Percentiles rank a stretch among this genome's conserved stretches.
Evolutionary conservation across 2,888 invertebrate species (phyloP).

Genomic region (Drosophila flavopinicola): DNA sequence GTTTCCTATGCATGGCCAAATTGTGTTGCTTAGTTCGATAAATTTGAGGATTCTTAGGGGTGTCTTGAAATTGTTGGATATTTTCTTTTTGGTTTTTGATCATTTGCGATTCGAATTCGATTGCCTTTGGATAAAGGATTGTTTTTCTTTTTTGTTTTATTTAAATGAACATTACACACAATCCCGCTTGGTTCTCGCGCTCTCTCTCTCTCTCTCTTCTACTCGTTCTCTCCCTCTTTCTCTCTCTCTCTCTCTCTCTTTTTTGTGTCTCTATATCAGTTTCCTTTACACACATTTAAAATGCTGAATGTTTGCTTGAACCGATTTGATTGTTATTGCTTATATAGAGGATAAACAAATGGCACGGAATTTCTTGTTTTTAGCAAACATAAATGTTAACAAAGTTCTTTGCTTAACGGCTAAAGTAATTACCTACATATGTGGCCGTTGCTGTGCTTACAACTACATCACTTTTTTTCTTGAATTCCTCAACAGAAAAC

Average conservation of each 20-base stretch:
- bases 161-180: conserved; percentile 65
- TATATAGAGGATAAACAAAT: conserved; percentile 75
- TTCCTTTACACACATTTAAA: conserved; percentile 62
- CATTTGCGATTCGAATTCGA: conserved; percentile 78
- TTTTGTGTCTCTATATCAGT: conserved; percentile 13
- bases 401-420: conserved; percentile 56
- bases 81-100: conserved; percentile 76
- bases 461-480: conserved; percentile 83
- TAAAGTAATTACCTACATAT: conserved; percentile 31
- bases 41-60: conserved; percentile 75
- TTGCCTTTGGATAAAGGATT: conserved; percentile 71
- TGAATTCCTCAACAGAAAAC: conserved; percentile 65
- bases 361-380: conserved; percentile 75
- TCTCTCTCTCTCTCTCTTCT: neutral
- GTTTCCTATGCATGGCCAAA: conserved; percentile 71
- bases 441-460: conserved; percentile 74
- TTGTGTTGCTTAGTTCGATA: conserved; percentile 62
- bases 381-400: conserved; percentile 69
- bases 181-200: conserved; percentile 48
- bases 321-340: conserved; percentile 75
- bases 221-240: conserved; percentile 1
- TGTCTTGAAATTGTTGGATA: conserved; percentile 46
- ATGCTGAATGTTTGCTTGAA: conserved; percentile 63
- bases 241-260: neutral
- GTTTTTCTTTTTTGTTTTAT: conserved; percentile 36